Conservation (phyloP, 1,140 invertebrate species). For the Neodiprion fabricii region DNA sequence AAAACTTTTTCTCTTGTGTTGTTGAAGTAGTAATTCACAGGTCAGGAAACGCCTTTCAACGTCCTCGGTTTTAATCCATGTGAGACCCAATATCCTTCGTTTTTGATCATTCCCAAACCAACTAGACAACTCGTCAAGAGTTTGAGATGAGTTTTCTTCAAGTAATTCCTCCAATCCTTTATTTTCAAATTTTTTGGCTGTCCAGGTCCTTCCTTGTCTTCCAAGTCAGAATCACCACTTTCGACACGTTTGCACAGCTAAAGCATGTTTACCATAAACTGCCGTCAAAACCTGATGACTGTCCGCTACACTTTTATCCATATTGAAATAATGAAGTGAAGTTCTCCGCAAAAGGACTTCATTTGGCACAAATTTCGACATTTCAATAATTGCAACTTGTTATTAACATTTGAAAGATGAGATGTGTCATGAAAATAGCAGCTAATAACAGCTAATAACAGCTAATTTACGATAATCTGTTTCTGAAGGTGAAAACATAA, state of each 20-base stretch:
- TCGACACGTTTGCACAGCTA: constrained; percentile 25
- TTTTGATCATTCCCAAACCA: constrained; percentile 39
- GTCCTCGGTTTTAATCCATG: constrained; percentile 39
- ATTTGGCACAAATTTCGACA: constrained; percentile 10
- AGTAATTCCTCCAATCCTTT: constrained; percentile 34
- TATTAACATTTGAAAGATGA: neutral
- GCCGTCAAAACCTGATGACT: constrained; percentile 24
- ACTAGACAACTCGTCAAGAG: constrained; percentile 33
- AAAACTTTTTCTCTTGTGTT: constrained; percentile 29
- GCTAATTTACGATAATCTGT: too few species aligned
- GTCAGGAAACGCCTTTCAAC: constrained; percentile 31
- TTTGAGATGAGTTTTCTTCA: constrained; percentile 35
- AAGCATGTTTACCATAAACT: constrained; percentile 29
- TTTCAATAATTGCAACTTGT: neutral
- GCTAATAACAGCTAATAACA: too few species aligned
- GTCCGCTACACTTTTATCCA: constrained; percentile 32
- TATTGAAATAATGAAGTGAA: constrained; percentile 27
- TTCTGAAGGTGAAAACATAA: neutral
- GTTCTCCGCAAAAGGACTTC: constrained; percentile 26
- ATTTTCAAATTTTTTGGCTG: constrained; percentile 35
- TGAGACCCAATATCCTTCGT: constrained; percentile 37
- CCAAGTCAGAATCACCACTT: constrained; percentile 21
- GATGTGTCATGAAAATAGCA: too few species aligned
- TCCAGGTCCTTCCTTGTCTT: constrained; percentile 5
- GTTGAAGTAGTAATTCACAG: constrained; percentile 29